Percentiles rank a stretch among this genome's conserved stretches.
These are phyloP conservation scores for Lindbergichthys nudifrons DNA, from an alignment of 2,797 vertebrate species.

Conservation along the genomic window DNA sequence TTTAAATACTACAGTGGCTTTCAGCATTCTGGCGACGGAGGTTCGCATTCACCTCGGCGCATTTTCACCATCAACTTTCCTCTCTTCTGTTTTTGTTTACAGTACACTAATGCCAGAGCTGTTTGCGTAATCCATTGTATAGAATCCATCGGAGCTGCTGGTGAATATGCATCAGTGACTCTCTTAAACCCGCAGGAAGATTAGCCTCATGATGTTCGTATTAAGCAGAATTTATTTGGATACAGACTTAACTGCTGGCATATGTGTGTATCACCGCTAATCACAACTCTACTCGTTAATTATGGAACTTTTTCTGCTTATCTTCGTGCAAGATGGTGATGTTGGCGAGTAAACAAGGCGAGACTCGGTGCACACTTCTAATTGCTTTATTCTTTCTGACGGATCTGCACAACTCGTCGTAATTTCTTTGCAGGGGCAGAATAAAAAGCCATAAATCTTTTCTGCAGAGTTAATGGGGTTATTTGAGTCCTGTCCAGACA, in stretches of 20 bases:
- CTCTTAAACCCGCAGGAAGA: conserved; percentile 42
- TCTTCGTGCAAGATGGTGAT: conserved; percentile 62
- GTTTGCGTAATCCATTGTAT: conserved; percentile 57
- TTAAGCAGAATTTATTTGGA: conserved; percentile 62
- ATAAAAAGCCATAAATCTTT: conserved; percentile 81
- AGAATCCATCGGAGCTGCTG: conserved; percentile 46
- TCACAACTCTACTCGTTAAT: conserved; percentile 64
- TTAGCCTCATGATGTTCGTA: conserved; percentile 55
- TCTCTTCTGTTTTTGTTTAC: conserved; percentile 79
- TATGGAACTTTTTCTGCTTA: conserved; percentile 57
- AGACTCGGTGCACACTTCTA: conserved; percentile 70
- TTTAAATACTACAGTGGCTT: conserved; percentile 88
- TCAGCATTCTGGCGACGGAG: conserved; percentile 79
- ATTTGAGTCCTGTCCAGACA: conserved; percentile 83
- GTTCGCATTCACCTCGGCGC: conserved; percentile 69
- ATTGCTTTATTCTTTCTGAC: conserved; percentile 75
- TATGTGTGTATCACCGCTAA: conserved; percentile 54
- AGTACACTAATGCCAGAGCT: conserved; percentile 60
- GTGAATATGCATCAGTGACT: conserved; percentile 59
- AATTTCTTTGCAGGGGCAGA: conserved; percentile 56
- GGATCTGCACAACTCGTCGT: conserved; percentile 58
- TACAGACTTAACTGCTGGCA: conserved; percentile 54
- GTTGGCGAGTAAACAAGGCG: conserved; percentile 70
- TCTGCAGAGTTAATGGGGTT: conserved; percentile 83
- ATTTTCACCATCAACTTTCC: conserved; percentile 69